A percentile compares a stretch with the other conserved stretches of the same genome.
Evolutionary conservation across 2,797 vertebrate species (phyloP).

Genomic region (Coluber constrictor): DNA sequence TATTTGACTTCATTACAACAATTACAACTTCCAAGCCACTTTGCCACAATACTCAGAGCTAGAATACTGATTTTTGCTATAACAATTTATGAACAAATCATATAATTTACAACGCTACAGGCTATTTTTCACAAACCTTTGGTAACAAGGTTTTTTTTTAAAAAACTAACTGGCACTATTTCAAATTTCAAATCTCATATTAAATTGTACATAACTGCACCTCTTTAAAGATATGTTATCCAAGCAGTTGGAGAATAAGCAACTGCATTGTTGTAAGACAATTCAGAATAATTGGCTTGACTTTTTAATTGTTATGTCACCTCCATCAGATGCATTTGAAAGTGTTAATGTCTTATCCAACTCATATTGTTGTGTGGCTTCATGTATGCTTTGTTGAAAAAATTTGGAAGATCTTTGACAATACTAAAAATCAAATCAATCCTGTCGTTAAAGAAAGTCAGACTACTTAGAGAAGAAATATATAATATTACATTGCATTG

Average conservation of each 20-base stretch:
- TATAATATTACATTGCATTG: background rate
- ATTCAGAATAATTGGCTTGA: slow-evolving; percentile 39
- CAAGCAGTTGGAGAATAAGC: slow-evolving; percentile 29
- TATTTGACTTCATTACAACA: background rate
- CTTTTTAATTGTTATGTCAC: slow-evolving; percentile 11
- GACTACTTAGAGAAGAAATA: background rate
- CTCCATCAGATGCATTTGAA: slow-evolving; percentile 24
- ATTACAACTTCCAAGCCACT: background rate
- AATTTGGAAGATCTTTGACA: slow-evolving; percentile 15
- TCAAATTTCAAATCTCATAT: background rate
- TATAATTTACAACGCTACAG: background rate
- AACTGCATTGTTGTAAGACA: slow-evolving; percentile 27
- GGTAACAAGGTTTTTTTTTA: background rate
- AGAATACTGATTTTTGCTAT: background rate
- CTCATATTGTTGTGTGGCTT: background rate
- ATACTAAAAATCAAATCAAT: background rate
- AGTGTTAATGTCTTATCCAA: background rate
- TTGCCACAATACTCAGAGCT: background rate
- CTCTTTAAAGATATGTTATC: slow-evolving; percentile 18
- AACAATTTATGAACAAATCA: background rate
- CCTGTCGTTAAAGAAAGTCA: background rate
- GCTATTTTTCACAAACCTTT: background rate
- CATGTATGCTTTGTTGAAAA: background rate
- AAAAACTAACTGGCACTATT: background rate
- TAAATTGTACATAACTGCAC: slow-evolving; percentile 27